Percentiles rank a stretch among this genome's conserved stretches.
Conservation (phyloP, 2,888 invertebrate genomes). For the Escarpia spicata region DNA sequence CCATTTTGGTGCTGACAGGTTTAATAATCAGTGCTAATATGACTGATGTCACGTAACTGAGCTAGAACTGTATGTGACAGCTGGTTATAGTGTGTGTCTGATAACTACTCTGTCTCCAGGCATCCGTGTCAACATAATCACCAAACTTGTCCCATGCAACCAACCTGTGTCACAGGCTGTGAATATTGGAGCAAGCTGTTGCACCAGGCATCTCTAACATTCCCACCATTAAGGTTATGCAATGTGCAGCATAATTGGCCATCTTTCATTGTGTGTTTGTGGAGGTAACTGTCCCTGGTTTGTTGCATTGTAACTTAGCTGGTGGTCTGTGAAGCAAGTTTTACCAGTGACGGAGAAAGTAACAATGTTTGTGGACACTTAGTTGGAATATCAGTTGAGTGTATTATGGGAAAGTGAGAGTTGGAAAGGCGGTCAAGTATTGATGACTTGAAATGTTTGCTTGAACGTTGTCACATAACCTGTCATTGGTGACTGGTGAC, state of each 20-base stretch:
- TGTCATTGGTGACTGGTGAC: background rate
- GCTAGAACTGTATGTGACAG: background rate
- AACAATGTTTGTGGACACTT: background rate
- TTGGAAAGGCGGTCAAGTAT: background rate
- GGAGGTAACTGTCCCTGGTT: background rate
- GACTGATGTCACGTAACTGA: background rate
- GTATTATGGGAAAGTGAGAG: background rate
- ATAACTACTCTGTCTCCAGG: background rate
- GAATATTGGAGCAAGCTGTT: constrained; percentile 12
- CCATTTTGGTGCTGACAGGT: background rate
- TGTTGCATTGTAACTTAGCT: background rate
- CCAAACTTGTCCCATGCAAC: background rate
- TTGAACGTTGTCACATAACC: background rate
- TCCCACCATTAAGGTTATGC: background rate
- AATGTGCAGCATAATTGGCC: background rate
- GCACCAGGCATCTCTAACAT: background rate
- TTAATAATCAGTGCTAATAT: background rate
- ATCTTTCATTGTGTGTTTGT: background rate
- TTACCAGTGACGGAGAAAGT: background rate
- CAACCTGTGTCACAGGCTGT: background rate
- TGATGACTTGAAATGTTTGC: background rate
- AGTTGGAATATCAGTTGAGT: background rate
- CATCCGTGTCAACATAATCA: background rate
- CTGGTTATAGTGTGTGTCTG: background rate
- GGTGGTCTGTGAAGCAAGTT: background rate